Evolutionary conservation across 2,888 invertebrate genomes (phyloP), one percentile per base, ranked within the genome.

Genomic region (Eilema caniola): DNA sequence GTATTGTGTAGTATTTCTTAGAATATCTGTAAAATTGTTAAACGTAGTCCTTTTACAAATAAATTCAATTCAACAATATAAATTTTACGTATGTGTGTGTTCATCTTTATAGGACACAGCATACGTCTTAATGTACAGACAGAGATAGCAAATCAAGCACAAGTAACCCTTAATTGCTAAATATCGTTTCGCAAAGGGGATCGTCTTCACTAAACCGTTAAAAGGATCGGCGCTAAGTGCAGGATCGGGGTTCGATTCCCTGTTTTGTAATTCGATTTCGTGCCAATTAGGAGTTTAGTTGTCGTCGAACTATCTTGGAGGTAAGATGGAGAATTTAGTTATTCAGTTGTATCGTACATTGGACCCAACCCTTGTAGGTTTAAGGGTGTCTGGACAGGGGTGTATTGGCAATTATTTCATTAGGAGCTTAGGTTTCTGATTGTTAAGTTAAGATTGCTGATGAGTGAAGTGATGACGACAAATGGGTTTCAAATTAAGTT

Each of bases 191-290:
- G 79, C 89, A 90, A 89, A 90, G 89, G 92, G 93, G 92, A 93
- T 88, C 91, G 84, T 90, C 93, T 92, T 87, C 90, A 93, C 93
- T 94, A 94, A 95, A 94, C 94, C 95, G 94, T 94, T 95, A 95
- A 95, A 95, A 93, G 95, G 95, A 93, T 93, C 90, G 89, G 84
- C 86, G 88, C 89, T 94, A 93, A 95, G 95, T 95, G 95, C 93
- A 82, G 86, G 92, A 94, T 94, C 90, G 92, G 89, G 93, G 92
- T 93, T 94, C 94, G 94, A 94, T 94, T 93, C 93, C 89, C 92
- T 86, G 90, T 90, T 90, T 83, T 89, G 93, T 95, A 95, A 95
- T 93, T 95, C 90, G 94, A 95, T 95, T 95, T 89, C 78, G 86
- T 84, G 85, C 92, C 95, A 95, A 95, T 95, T 95, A 95, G 90